Evolutionary conservation across 2,797 vertebrate species (phyloP), one percentile per base, ranked within the genome.

Genomic region (Catostomus latipinnis): DNA sequence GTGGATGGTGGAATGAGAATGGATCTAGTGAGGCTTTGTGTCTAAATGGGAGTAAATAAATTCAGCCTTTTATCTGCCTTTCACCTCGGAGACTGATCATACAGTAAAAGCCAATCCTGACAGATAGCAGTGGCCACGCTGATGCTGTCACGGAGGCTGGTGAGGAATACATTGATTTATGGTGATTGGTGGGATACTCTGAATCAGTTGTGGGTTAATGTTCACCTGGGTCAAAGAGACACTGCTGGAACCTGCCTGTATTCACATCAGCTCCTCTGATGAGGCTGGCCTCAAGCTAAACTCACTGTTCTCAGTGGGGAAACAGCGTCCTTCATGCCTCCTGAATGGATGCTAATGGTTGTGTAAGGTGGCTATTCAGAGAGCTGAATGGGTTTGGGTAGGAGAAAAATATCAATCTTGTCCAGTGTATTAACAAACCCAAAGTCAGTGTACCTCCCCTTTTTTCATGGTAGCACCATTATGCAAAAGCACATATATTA

Each of bases 101-200:
- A 85, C 86, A 60, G 82, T 89, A 88, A 18, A 69, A 82, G 89
- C 73, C 86, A 84, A 86, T 89, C 83, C 88, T 90, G 91, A 92
- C 89, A 88, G 90, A 91, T 84, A 88, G 91, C 91, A 87, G 90
- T 89, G 87, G 84, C 89, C 90, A 90, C 90, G 89, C 91, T 88
- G 91, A 89, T 88, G 88, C 90, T 91, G 91, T 91, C 88, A 85
- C 80, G 34, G 81, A 67, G 83, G 81, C 61, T 65, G 85, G 81
- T 86, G 88, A 87, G 89, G 48, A 10, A 78, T 86, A 87, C 88
- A 87, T 89, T 94, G 93, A 95, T 94, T 94, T 93, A 94, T 93
- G 89, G 81, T 84, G 88, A 88, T 84, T 89, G 71, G 87, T 88
- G 89, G 87, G 88, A 91, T 91, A 85, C 88, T 85, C 85, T 82